Base-by-base conservation (phyloP, 2,797 vertebrate species). In the Myripristis jacobus region DNA sequence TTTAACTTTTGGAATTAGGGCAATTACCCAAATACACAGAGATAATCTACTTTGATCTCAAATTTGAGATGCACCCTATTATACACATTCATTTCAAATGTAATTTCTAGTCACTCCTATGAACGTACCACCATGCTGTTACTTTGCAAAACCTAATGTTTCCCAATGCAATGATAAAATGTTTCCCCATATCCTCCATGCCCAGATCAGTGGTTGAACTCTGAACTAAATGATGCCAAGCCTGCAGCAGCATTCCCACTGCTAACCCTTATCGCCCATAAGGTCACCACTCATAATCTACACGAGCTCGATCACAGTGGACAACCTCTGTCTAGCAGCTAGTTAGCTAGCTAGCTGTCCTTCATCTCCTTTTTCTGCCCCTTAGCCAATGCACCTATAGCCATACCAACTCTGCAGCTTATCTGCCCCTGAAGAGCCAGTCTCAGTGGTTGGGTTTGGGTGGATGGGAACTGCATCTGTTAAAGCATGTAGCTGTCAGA, bases 401-500 rank as follows among this genome's bases (percentile, higher is more conserved):
- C 71, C 63, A 79, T 44, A 70, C 73, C 51, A 61, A 65, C 56
- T 50, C 59, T 74, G 61, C 66, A 82, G 80, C 71, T 74, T 82
- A 86, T 87, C 79, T 85, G 66, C 76, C 80, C 86, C 73, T 77
- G 77, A 75, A 81, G 70, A 87, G 79, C 81, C 80, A 71, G 78
- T 85, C 88, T 86, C 66, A 41, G 64, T 82, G 73, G 41, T 22
- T 3, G 31, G 31, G 60, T 43, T 57, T 46, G 34, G 34, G 59
- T 36, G 38, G 80, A 87, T 76, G 80, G 73, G 77, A 89, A 85
- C 74, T 84, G 89, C 85, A 79, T 91, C 84, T 80, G 90, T 86
- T 88, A 89, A 92, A 91, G 81, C 82, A 86, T 90, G 90, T 92
- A 87, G 87, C 92, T 93, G 91, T 91, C 93, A 93, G 74, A 89